A percentile compares a stretch with the other conserved stretches of the same genome.
phyloP scores from a whole-genome alignment of 2,113 vertebrate genomes.

The Erythrocercus mccallii region DNA sequence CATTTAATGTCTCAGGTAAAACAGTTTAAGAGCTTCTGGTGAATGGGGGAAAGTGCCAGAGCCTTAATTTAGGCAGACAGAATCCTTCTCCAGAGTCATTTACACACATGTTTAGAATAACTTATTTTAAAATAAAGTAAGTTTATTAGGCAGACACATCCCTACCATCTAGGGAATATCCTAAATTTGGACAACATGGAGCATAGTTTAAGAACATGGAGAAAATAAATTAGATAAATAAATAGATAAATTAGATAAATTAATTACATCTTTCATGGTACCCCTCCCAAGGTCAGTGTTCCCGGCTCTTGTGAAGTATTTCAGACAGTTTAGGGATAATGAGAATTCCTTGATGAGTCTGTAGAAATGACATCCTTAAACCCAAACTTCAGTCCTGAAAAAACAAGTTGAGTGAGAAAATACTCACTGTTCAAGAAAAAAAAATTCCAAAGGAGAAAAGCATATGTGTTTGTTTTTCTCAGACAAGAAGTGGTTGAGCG shows the following conservation, averaged over 20 bases:
- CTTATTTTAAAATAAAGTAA: neutral
- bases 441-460: neutral
- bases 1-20: neutral
- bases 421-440: neutral
- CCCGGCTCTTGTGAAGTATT: neutral
- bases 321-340: neutral
- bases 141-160: neutral
- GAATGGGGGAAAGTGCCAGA: neutral
- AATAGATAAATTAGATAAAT: too few relatives aligned
- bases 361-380: neutral
- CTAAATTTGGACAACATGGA: neutral
- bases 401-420: neutral
- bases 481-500: neutral
- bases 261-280: neutral
- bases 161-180: too few relatives aligned
- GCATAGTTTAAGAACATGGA: neutral
- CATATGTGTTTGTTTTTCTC: neutral
- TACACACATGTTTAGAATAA: fast-evolving
- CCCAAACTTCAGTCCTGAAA: neutral
- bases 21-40: neutral
- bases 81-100: neutral
- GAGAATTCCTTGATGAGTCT: neutral
- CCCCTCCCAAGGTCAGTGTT: neutral
- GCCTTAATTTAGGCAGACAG: neutral
- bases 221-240: neutral